Base-by-base conservation (phyloP, 1,140 invertebrate genomes). In the Bathynomus jamesi region DNA sequence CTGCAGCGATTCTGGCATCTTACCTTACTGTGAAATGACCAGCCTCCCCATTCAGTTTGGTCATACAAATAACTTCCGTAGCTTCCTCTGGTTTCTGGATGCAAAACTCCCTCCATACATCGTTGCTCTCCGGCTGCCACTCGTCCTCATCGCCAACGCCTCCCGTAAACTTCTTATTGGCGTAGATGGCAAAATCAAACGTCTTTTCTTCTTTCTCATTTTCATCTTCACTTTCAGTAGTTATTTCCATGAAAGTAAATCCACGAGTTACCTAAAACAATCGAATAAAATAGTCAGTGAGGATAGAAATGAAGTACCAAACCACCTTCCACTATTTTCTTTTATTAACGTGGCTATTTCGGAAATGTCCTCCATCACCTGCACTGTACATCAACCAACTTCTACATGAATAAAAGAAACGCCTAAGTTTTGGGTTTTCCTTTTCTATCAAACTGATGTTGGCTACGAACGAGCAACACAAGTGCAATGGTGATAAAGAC, bases 131-230 rank as follows among this genome's bases (percentile, higher is more conserved):
- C 53, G 77, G 75, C 13, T 81, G 81, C 68, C 79, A 78, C 30
- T 82, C 80, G 79, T 85, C 84, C 78, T 85, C 84, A 80, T 85
- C 84, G n/a, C 84, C 84, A 67, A 85, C 76, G 27, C 83, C 83
- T 32, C 84, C 84, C 5, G 83, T 84, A 72, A 85, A 85, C 72
- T 85, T 85, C 65, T 82, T 82, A 69, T 85, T 78, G 0, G 83
- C 84, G 77, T 84, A 84, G 10, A 85, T 78, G 13, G 71, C 61
- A 27, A 72, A 53, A 61, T 75, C 74, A 5, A 53, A 53, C 13
- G 2, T 2, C 1, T 53, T 53, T 53, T 53, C 40, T 53, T 21
- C 40, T n/a, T n/a, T n/a, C n/a, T n/a, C n/a, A n/a, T n/a, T n/a
- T n/a, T n/a, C n/a, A n/a, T n/a, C n/a, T n/a, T n/a, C n/a, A n/a